A percentile compares a stretch with the other conserved stretches of the same genome.
Evolutionary conservation across 2,113 vertebrate species (phyloP).

Genomic region (Aegithalos caudatus): DNA sequence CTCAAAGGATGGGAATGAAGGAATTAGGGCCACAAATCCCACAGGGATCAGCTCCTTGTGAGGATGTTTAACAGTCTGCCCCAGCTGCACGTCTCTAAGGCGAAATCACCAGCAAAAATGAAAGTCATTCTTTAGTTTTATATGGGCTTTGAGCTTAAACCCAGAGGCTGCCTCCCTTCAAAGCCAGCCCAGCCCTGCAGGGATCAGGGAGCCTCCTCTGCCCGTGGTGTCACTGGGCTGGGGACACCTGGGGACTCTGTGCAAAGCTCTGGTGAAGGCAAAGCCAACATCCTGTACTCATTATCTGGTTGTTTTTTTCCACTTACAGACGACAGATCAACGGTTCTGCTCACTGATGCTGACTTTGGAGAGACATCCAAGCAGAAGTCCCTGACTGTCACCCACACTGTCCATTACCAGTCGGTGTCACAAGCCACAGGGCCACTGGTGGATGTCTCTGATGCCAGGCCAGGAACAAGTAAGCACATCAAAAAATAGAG

Average conservation of each 20-base stretch:
- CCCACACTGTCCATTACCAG: constrained; percentile 97
- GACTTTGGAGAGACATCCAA: constrained; percentile 96
- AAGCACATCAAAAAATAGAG: constrained; percentile 55
- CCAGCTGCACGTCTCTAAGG: not conserved
- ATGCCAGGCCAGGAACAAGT: constrained; percentile 98
- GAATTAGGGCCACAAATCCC: not conserved
- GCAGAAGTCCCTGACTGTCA: constrained; percentile 96
- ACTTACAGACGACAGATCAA: constrained; percentile 90
- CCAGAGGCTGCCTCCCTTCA: not conserved
- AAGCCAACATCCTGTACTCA: not conserved
- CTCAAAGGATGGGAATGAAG: not conserved
- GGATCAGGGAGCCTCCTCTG: not conserved
- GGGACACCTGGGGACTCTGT: rapidly evolving
- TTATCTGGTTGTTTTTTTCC: not conserved
- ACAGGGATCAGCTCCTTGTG: not conserved
- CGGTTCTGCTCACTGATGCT: constrained; percentile 92
- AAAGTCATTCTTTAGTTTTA: not conserved
- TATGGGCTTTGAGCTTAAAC: not conserved
- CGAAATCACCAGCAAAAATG: not conserved
- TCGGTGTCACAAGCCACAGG: constrained; percentile 97
- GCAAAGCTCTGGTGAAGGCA: not conserved
- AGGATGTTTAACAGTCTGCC: not conserved
- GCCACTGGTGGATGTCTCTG: constrained; percentile 95
- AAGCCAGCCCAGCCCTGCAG: not conserved
- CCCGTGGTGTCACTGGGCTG: rapidly evolving